Evolutionary conservation across 2,797 vertebrate species (phyloP), one percentile per base, ranked within the genome.

Genomic region (Enteromius fasciolatus): DNA sequence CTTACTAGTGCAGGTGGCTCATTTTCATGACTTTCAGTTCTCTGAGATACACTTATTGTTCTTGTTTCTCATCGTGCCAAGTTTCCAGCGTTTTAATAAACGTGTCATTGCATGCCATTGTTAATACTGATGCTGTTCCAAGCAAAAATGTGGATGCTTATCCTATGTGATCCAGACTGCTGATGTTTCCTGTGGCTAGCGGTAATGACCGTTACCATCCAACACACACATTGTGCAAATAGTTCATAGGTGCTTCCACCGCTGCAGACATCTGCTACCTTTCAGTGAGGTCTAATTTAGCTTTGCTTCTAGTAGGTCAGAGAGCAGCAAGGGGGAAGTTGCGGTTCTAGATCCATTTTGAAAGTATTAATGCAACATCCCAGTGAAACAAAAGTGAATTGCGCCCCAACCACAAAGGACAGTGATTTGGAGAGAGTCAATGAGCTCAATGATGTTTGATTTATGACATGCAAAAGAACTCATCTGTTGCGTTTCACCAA

Each of bases 391-490:
- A 93, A 91, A 89, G 90, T 69, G 84, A 31, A 92, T 94, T 94
- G 92, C 93, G 87, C 82, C 46, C 85, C 74, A 85, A 88, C 88
- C 91, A 87, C 76, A 1, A 68, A 81, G 48, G 81, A 88, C 46
- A 20, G 41, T 28, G n/a, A 31, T 54, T 28, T 76, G 25, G 88
- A 85, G 89, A 87, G 74, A 70, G 85, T 78, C 86, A 68, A 76
- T 89, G 89, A 85, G 84, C 78, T 89, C 81, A 86, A 88, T 90
- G 87, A 67, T 83, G 74, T 88, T 88, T 95, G 94, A 96, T 95
- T 95, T 94, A 95, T 92, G 92, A 88, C 93, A 91, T 73, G 88
- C 88, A 90, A 94, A 93, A 94, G 91, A 67, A 85, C 87, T 90
- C 90, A 87, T 87, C 88, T 88, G 79, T 59, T 81, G 89, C 72